Conservation (phyloP, 2,113 vertebrate genomes). For the Phrynosoma blainvillii region DNA sequence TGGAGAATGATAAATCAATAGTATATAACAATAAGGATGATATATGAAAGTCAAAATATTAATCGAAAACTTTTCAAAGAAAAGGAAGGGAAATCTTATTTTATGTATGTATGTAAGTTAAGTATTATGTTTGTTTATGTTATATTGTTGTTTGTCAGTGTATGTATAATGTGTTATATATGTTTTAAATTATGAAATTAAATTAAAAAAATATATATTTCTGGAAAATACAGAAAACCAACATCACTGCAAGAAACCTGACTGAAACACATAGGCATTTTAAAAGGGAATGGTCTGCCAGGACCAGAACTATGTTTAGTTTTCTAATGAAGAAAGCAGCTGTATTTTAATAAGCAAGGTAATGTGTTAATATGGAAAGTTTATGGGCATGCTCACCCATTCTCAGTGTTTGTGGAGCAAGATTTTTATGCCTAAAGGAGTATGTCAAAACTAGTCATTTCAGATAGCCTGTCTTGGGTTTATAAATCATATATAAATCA, state of each 20-base stretch:
- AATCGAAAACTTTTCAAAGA: too few species aligned
- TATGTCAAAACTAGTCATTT: constrained; percentile 6
- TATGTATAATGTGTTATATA: too few species aligned
- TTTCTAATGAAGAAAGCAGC: constrained; percentile 79
- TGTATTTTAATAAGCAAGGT: constrained; percentile 73
- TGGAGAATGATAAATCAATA: too few species aligned
- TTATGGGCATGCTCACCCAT: constrained; percentile 68
- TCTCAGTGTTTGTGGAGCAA: constrained; percentile 66
- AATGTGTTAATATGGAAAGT: constrained; percentile 67
- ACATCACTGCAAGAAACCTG: constrained; percentile 65
- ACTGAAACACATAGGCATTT: constrained; percentile 77
- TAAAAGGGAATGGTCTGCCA: constrained; percentile 74
- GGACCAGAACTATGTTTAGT: constrained; percentile 77
- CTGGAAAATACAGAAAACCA: constrained; percentile 61
- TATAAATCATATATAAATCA: background rate
- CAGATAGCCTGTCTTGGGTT: background rate
- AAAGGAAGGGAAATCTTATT: too few species aligned
- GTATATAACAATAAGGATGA: too few species aligned
- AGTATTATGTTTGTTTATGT: too few species aligned
- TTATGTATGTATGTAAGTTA: too few species aligned
- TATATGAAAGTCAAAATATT: too few species aligned
- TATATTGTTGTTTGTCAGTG: too few species aligned
- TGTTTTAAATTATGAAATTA: too few species aligned
- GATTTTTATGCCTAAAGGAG: constrained; percentile 30
- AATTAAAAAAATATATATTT: too few species aligned